A percentile compares a stretch with the other conserved stretches of the same genome.
Evolutionary conservation across 2,888 invertebrate genomes (phyloP).

Genomic region (Xestia sexstrigata): DNA sequence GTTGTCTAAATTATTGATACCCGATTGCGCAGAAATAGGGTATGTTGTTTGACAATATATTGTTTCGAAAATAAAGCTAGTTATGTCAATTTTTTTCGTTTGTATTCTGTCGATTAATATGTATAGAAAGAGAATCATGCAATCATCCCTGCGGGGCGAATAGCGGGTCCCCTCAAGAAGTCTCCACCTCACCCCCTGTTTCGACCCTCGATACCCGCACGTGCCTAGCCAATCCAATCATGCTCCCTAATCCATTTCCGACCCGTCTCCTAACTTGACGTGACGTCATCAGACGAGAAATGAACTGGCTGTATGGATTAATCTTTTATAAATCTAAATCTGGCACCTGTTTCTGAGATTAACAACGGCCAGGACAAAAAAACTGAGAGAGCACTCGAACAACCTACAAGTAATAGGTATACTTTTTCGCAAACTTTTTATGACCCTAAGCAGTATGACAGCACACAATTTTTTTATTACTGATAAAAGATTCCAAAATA

Average conservation of each 20-base stretch:
- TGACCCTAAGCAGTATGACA: neutral
- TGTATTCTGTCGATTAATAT: neutral
- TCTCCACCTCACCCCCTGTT: slow-evolving; percentile 13
- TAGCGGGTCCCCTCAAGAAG: slow-evolving; percentile 8
- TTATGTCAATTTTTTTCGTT: neutral
- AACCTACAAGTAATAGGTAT: neutral
- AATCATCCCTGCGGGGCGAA: slow-evolving; percentile 6
- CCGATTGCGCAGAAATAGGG: neutral
- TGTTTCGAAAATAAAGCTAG: neutral
- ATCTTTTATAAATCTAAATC: neutral
- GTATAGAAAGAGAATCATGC: slow-evolving; percentile 10
- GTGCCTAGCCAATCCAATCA: slow-evolving; percentile 49
- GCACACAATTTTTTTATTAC: neutral
- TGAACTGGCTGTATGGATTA: neutral
- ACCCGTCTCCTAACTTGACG: neutral
- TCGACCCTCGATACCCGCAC: slow-evolving; percentile 36
- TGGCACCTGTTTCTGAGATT: neutral
- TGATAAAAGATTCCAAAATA: neutral
- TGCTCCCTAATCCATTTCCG: slow-evolving; percentile 34
- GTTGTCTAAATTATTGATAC: neutral
- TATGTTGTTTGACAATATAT: neutral
- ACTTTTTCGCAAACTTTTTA: neutral
- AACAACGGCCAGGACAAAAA: neutral
- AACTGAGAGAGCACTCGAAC: neutral
- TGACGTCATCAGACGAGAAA: slow-evolving; percentile 10